Base-by-base conservation (phyloP, 2,113 vertebrate genomes). In the Myocastor coypus region DNA sequence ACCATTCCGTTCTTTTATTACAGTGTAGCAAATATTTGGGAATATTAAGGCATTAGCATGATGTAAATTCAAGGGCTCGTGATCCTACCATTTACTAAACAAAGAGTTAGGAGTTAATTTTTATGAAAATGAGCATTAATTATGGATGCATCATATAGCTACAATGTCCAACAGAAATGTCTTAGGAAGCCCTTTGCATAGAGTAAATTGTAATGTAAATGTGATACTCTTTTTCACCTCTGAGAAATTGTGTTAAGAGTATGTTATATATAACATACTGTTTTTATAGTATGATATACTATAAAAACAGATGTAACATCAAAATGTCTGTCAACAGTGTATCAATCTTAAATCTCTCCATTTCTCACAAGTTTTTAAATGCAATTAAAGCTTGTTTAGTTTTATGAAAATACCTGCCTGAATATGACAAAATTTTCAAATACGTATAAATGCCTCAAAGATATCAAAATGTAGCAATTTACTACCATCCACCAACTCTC, bases 291-390 rank as follows among this genome's bases (percentile, higher is more conserved):
- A 61, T 59, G 85, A 40, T 81, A 40, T 40, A 84, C 11, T 59
- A 69, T 40, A 90, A 96, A 96, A 63, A 37, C 7, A 86, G 82
- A 86, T 68, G 42, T 24, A 87, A 87, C 42, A 50, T 57, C 68
- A 83, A 94, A 77, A 64, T 34, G 68, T 64, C 87, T 89, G 13
- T 80, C 71, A 88, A 86, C 30, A 89, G 42, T 50, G 16, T 40
- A 40, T 82, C 94, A 50, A 78, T 69, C 17, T 66, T 12, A 87
- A 94, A 83, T 66, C 46, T 20, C 30, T 88, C 6, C 77, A 11
- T 66, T 86, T 77, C 3, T 22, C 32, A 66, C 10, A 95, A 19
- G 57, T 68, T 80, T 68, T 24, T 84, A 94, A 87, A 75, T 69
- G 75, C 69, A 87, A 73, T 83, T 91, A 84, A 80, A 59, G 80